Percentiles rank a stretch among this genome's conserved stretches.
phyloP scores from a whole-genome alignment of 2,888 invertebrate species.

The Mythimna lalbum region DNA sequence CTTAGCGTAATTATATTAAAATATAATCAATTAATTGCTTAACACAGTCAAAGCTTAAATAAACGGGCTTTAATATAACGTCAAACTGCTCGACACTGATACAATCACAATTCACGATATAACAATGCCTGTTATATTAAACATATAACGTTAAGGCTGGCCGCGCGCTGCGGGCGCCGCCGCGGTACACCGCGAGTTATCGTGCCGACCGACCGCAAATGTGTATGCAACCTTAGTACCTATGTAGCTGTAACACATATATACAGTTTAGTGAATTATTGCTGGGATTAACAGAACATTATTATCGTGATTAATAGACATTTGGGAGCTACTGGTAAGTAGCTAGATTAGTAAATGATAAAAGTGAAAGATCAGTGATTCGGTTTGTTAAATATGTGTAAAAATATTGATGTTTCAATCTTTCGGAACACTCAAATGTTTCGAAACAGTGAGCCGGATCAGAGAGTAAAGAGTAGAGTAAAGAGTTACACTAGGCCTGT shows the following conservation, averaged over 20 bases:
- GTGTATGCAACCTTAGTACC: slow-evolving; percentile 22
- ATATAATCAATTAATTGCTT: background rate
- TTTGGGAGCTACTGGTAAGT: slow-evolving; percentile 21
- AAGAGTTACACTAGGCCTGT: no score
- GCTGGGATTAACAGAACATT: slow-evolving; percentile 32
- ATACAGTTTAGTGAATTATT: slow-evolving; percentile 42
- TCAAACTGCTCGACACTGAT: slow-evolving; percentile 11
- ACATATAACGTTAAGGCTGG: slow-evolving; percentile 40
- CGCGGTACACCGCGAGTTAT: slow-evolving; percentile 60
- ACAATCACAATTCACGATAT: slow-evolving; percentile 29
- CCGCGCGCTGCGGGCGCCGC: slow-evolving; percentile 39
- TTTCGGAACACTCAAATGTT: no score
- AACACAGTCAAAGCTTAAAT: background rate
- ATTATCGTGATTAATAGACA: slow-evolving; percentile 31
- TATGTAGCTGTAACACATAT: background rate
- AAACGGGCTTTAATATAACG: slow-evolving; percentile 6
- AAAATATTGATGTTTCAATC: no score
- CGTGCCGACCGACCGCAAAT: slow-evolving; percentile 39
- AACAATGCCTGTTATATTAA: slow-evolving; percentile 37
- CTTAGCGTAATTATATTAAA: background rate
- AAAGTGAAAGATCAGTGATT: slow-evolving; percentile 14
- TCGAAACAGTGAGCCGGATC: no score
- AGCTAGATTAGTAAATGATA: slow-evolving; percentile 21
- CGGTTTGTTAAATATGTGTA: no score
- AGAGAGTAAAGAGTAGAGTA: no score